Evolutionary conservation across 2,888 invertebrate genomes (phyloP).

Genomic region (Eupithecia subfuscata): DNA sequence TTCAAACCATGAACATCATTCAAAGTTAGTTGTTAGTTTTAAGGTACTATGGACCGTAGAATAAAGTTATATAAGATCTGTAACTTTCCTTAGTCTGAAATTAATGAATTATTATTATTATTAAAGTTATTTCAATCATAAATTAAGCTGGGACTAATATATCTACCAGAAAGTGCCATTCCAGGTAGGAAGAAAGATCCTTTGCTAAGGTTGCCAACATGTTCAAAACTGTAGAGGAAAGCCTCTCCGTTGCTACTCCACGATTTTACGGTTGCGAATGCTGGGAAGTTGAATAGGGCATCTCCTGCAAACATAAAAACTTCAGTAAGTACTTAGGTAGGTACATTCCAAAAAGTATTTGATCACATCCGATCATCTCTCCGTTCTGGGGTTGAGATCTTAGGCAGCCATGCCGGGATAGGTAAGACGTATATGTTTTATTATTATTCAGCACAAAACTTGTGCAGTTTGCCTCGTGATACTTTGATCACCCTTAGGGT

Average conservation of each 20-base stretch:
- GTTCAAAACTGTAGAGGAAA: slow-evolving; percentile 90
- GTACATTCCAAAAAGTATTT: not conserved
- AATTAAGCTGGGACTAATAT: not conserved
- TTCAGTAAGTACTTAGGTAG: not conserved
- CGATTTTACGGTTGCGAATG: slow-evolving; percentile 87
- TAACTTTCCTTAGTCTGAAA: too few species aligned
- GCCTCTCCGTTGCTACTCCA: slow-evolving; percentile 87
- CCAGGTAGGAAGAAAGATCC: slow-evolving; percentile 87
- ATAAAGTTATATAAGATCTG: too few species aligned
- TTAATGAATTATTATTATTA: too few species aligned
- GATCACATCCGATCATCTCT: not conserved
- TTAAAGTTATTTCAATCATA: not conserved
- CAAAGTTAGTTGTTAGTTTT: too few species aligned
- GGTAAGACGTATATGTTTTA: not conserved
- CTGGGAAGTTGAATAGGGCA: slow-evolving; percentile 90
- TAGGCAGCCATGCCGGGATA: not conserved
- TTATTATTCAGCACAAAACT: not conserved
- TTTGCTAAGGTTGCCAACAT: slow-evolving; percentile 85
- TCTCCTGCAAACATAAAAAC: slow-evolving; percentile 78
- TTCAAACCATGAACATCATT: too few species aligned
- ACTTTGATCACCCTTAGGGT: not conserved
- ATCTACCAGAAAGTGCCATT: slow-evolving; percentile 84
- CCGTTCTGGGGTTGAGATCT: not conserved
- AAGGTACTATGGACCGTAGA: too few species aligned
- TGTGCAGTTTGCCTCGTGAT: not conserved